Conservation (phyloP, 2,888 invertebrate species). For the Ischnura elegans region DNA sequence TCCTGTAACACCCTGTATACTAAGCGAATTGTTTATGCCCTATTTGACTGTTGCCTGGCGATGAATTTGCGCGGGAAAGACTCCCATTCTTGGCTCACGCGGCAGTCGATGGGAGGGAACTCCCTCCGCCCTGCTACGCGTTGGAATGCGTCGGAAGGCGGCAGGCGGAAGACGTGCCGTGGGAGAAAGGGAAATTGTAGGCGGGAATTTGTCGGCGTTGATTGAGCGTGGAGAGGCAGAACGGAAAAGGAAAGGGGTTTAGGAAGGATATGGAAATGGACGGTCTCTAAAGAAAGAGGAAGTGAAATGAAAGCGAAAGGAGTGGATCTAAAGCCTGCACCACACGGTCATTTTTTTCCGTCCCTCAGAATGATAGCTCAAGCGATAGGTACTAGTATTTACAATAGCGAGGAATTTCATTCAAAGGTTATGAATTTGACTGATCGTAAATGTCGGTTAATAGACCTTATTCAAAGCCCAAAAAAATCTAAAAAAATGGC, state of each 20-base stretch:
- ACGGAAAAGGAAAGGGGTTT: not conserved
- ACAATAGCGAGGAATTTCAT: too few relatives aligned
- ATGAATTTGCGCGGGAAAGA: not conserved
- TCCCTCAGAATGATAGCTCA: too few relatives aligned
- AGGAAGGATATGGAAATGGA: not conserved
- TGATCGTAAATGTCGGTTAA: too few relatives aligned
- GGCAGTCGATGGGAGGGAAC: too few relatives aligned
- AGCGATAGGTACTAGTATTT: too few relatives aligned
- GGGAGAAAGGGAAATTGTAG: not conserved
- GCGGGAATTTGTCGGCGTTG: not conserved
- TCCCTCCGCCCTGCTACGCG: not conserved
- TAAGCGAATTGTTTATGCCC: too few relatives aligned
- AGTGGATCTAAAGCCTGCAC: too few relatives aligned
- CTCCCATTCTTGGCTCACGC: not conserved
- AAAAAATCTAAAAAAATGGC: too few relatives aligned
- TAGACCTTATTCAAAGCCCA: too few relatives aligned
- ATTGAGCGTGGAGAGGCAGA: not conserved
- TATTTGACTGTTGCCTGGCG: not conserved
- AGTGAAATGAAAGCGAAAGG: conserved; percentile 15
- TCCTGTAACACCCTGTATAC: too few relatives aligned
- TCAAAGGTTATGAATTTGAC: too few relatives aligned
- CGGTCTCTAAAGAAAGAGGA: not conserved
- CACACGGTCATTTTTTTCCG: too few relatives aligned
- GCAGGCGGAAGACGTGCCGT: not conserved
- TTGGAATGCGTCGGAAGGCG: not conserved